Evolutionary conservation across 2,888 invertebrate species (phyloP), one percentile per base, ranked within the genome.

Genomic region (Tortrix viridana): DNA sequence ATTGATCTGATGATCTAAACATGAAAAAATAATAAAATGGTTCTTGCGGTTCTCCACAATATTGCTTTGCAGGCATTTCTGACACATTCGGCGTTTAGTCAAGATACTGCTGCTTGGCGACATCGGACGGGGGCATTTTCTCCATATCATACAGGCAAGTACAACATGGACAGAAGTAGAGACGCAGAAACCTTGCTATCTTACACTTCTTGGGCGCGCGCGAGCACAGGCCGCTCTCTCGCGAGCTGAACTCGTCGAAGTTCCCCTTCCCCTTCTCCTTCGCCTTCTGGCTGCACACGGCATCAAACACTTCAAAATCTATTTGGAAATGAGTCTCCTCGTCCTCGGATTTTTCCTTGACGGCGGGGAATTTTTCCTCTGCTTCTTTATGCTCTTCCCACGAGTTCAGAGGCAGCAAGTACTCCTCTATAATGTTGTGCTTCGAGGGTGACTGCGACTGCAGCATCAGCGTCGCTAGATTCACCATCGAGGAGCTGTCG

Each of bases 401-500:
- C 12, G 94, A 94, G 9, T 93, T 91, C 23, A 94, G 70, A 0
- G 94, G 93, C 19, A 94, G 79, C 46, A 94, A 77, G 72, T 91
- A 93, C 72, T 94, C 93, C 62, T 89, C 86, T n/a, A 84, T 76
- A 14, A 86, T 68, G 69, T 82, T 86, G 49, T 85, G 84, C 68
- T 89, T 89, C 0, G 89, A 90, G 16, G 74, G 80, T 5, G 84
- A 75, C 65, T 83, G 83, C 1, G 88, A 83, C 43, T 88, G 87
- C 4, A 86, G 78, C 57, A 94, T 89, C 18, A 94, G 78, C 4
- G 94, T 94, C 6, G 93, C 94, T 61, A 94, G 80, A 77, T 94
- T 94, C 0, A 94, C 87, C 86, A 94, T 88, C 0, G 94, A 94
- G 0, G 92, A 94, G 66, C 92, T 93, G 67, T 93, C 92, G 0